These are phyloP conservation scores for Castor canadensis DNA, from an alignment of 2,113 vertebrate genomes.

Conservation along the genomic window DNA sequence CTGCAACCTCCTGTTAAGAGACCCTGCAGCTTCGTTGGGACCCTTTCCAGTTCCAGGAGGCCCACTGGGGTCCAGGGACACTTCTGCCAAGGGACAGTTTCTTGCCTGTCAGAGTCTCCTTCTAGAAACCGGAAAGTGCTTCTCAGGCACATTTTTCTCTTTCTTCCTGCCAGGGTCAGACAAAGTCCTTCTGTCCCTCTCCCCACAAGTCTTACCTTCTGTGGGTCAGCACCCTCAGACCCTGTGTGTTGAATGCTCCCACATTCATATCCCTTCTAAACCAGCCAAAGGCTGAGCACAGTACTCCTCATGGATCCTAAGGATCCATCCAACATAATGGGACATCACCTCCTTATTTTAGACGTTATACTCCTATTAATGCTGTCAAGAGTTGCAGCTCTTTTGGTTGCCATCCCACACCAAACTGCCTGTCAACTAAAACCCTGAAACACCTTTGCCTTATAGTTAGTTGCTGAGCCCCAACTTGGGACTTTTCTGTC, in stretches of 20 bases:
- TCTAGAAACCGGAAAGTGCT: neutral
- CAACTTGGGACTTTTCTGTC: too few species aligned
- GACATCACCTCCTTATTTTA: neutral
- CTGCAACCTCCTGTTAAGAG: neutral
- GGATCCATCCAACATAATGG: neutral
- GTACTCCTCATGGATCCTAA: too few species aligned
- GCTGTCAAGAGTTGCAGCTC: neutral
- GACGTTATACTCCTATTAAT: neutral
- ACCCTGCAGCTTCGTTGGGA: neutral
- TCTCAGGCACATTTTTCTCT: neutral
- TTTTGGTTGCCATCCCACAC: neutral
- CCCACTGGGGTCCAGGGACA: neutral
- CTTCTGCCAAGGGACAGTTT: neutral
- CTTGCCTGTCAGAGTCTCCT: neutral
- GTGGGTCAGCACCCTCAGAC: neutral
- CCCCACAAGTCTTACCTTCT: neutral
- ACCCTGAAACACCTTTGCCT: neutral
- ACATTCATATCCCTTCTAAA: neutral
- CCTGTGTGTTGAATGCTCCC: neutral
- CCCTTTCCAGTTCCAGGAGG: neutral
- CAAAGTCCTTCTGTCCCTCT: neutral
- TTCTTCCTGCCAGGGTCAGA: neutral
- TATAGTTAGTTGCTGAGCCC: neutral
- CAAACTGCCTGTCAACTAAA: neutral
- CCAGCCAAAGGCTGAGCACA: neutral